These are phyloP conservation scores for Nezara viridula DNA, from an alignment of 2,888 invertebrate species.

Conservation along the genomic window DNA sequence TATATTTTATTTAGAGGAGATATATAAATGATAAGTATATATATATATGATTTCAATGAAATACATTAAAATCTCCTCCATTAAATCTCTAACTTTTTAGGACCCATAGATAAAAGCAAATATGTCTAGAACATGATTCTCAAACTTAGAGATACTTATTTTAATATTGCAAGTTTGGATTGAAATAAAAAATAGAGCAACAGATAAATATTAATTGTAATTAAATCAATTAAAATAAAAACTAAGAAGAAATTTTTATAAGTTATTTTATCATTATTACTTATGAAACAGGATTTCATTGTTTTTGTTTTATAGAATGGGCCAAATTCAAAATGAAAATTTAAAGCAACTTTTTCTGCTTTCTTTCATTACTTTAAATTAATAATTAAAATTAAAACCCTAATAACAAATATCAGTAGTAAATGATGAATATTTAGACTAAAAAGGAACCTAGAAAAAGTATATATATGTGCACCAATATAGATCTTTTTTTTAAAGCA, in stretches of 20 bases:
- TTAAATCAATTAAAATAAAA: neutral
- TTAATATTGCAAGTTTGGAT: neutral
- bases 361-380: neutral
- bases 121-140: neutral
- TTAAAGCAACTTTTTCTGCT: neutral
- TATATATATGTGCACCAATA: too few species aligned
- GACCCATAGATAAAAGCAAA: neutral
- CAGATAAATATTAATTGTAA: neutral
- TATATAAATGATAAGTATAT: too few species aligned
- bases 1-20: too few species aligned
- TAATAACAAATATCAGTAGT: neutral
- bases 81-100: neutral
- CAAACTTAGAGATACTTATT: neutral
- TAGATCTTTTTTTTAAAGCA: neutral
- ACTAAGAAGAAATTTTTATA: too few species aligned
- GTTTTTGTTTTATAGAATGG: neutral
- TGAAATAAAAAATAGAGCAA: neutral
- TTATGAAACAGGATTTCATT: neutral
- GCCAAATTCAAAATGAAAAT: neutral
- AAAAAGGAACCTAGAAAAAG: too few species aligned
- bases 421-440: too few species aligned
- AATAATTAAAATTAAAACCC: neutral
- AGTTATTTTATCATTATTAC: too few species aligned
- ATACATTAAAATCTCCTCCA: neutral
- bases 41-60: too few species aligned